Evolutionary conservation across 2,797 vertebrate species (phyloP).

Genomic region (Rhabdomys pumilio): DNA sequence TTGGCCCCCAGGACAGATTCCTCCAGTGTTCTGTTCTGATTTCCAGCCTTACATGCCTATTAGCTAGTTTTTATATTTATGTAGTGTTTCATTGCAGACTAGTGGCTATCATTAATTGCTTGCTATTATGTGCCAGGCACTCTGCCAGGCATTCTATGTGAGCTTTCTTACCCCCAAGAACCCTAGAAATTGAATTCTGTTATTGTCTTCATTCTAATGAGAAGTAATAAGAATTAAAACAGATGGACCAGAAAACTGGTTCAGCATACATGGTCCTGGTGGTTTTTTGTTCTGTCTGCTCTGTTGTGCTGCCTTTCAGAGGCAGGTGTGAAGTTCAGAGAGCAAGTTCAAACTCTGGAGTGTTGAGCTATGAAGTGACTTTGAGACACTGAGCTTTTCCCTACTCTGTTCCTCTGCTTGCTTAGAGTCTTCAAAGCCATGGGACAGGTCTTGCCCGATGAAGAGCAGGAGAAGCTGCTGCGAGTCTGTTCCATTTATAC

Average conservation of each 20-base stretch:
- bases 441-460: conserved; percentile 92
- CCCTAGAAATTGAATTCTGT: conserved; percentile 5
- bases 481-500: conserved; percentile 96
- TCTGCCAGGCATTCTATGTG: conserved; percentile 65
- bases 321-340: conserved; percentile 49
- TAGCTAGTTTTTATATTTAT: conserved; percentile 62
- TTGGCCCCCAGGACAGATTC: conserved; percentile 38
- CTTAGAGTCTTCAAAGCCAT: conserved; percentile 94
- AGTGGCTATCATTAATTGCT: conserved; percentile 73
- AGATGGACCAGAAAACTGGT: conserved; percentile 14
- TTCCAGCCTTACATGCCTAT: not conserved
- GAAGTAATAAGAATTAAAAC: conserved; percentile 54
- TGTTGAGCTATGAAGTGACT: conserved; percentile 54
- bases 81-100: conserved; percentile 52
- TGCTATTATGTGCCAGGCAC: conserved; percentile 66
- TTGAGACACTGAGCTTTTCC: conserved; percentile 74
- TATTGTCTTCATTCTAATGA: conserved; percentile 69
- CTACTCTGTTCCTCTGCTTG: conserved; percentile 63
- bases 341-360: conserved; percentile 57
- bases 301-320: conserved; percentile 67
- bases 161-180: conserved; percentile 31
- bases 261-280: conserved; percentile 32
- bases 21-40: conserved; percentile 45
- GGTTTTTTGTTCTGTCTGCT: conserved; percentile 62
- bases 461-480: conserved; percentile 93